Base-by-base conservation (phyloP, 1,140 invertebrate genomes). In the Tetramorium simillimum region DNA sequence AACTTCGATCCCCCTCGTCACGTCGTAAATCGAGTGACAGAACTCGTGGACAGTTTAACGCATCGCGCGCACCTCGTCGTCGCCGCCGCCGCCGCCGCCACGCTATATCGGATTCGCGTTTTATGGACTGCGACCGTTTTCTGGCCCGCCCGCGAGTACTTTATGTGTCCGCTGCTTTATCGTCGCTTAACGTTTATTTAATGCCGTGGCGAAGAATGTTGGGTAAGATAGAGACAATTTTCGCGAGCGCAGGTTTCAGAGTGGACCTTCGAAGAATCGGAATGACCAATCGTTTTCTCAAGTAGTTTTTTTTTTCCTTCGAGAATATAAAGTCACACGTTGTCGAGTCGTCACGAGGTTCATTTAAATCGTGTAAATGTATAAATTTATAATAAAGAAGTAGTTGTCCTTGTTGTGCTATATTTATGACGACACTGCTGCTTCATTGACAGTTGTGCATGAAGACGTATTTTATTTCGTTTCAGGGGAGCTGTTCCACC, bases 21-120 rank as follows among this genome's bases (percentile, higher is more conserved):
- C 89, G 60, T 89, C 89, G 89, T 91, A 91, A 91, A 91, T 91
- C 89, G 87, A 90, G 90, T 2, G 88, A 87, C n/a, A n/a, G n/a
- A n/a, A n/a, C 90, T 88, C 84, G 90, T 62, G 62, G 87, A 91
- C 87, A 90, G 89, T 90, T 89, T 91, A 91, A 91, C 90, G 84
- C 90, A 88, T 88, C 86, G 80, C 51, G 53, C 37, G 82, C 24
- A 77, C 37, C 72, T 72, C 53, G 88, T 82, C 75, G 86, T 24
- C 58, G 33, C 33, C 33, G n/a, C 33, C 77, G 86, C 82, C 33
- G n/a, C 33, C 77, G 86, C 82, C 81, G 70, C 40, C 21, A 37
- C 77, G 81, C 78, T 87, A 89, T 91, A 91, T 91, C 90, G 85
- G 80, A 75, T 73, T 76, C 12, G 70, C 87, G 63, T 84, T 90